Base-by-base conservation (phyloP, 2,888 invertebrate genomes). In the Hymenopus coronatus region DNA sequence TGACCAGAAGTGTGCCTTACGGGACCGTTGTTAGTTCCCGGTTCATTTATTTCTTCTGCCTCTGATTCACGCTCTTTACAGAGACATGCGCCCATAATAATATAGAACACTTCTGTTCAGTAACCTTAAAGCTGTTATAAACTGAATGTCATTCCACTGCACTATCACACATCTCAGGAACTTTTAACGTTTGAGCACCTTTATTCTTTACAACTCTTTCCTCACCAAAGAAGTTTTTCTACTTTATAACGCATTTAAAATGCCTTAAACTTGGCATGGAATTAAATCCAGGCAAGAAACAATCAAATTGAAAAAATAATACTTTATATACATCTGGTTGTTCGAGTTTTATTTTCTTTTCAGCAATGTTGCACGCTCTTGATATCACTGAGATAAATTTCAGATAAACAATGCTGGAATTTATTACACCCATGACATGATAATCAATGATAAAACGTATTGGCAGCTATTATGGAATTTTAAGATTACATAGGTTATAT, bases 71-170 rank as follows among this genome's bases (percentile, higher is more conserved):
- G 95, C 92, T 96, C 95, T 93, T 96, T 97, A 93, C 97, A 96
- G 93, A 96, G 95, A 93, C 97, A 97, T 93, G 95, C 94, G 93
- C 97, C 97, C 97, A 97, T 97, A 89, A 83, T 89, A 84, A 70
- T 27, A 30, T 28, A n/a, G 25, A 27, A 15, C 83, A 33, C 82
- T 27, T 12, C 15, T 81, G 28, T 81, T 28, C 6, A 86, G 54
- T 70, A 25, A 15, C 25, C 20, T 15, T 20, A 15, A n/a, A 70
- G 25, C 25, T 25, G 3, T 70, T 70, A 6, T 70, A 20, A 70
- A 20, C 54, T 70, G 20, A 25, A 70, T 25, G 20, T 14, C 54
- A 70, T 70, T 20, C 4, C 54, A 20, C 54, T 70, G 20, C 25
- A 25, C 54, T 6, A 2, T 14, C 3, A 70, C 25, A 25, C 6